A percentile compares a stretch with the other conserved stretches of the same genome.
Evolutionary conservation across 2,888 invertebrate species (phyloP).

Genomic region (Coronaproctus castanopsis): DNA sequence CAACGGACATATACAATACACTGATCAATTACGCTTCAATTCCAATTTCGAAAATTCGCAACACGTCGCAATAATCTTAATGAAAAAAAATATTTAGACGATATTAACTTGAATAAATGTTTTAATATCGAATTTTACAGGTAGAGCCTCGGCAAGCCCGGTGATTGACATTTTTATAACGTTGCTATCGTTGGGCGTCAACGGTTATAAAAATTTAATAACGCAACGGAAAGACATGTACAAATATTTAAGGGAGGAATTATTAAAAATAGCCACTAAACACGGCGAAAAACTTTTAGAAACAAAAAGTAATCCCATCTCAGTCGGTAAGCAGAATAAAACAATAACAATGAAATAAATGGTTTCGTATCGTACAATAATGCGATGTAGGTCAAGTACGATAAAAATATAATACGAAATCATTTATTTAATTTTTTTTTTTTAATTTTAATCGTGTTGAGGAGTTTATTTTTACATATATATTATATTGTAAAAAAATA

Average conservation of each 20-base stretch:
- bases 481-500: no score
- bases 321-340: constrained; percentile 35
- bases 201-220: constrained; percentile 40
- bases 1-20: no score
- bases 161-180: constrained; percentile 56
- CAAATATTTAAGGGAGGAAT: constrained; percentile 35
- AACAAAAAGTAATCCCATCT: constrained; percentile 46
- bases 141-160: constrained; percentile 49
- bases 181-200: constrained; percentile 43
- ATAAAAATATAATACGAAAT: no score
- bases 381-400: no score
- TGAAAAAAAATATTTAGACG: no score
- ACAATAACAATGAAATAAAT: no score
- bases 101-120: no score
- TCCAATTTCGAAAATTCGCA: no score
- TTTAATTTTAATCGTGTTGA: neutral
- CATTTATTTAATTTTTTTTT: no score
- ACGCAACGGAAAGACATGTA: constrained; percentile 38
- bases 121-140: constrained; percentile 23
- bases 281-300: constrained; percentile 38
- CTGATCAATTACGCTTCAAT: no score
- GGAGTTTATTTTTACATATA: neutral
- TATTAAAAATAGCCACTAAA: constrained; percentile 33
- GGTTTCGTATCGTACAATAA: no score
- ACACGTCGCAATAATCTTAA: no score